phyloP scores from a whole-genome alignment of 2,797 vertebrate genomes.

The Gymnothorax reevesii region DNA sequence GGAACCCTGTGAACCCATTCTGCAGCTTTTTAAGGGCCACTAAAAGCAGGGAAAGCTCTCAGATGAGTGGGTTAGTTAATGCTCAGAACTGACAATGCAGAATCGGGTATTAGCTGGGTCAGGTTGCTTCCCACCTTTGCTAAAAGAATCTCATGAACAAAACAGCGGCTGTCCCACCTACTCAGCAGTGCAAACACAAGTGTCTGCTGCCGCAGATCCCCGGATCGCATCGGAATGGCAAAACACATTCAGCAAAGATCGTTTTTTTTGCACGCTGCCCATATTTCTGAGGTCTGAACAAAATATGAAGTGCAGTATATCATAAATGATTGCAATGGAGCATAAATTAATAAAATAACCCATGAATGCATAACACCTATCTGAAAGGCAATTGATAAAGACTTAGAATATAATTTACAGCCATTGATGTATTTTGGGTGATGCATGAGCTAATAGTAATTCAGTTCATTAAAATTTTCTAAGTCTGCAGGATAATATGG shows the following conservation, averaged over 20 bases:
- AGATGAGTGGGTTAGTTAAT: constrained; percentile 15
- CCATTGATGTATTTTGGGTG: neutral
- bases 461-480: too few relatives aligned
- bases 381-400: neutral
- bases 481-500: too few relatives aligned
- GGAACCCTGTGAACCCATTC: constrained; percentile 29
- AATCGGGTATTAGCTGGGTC: neutral
- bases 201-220: neutral
- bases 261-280: neutral
- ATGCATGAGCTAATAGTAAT: too few relatives aligned
- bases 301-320: neutral
- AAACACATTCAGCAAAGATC: neutral
- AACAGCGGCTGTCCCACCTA: neutral
- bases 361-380: neutral
- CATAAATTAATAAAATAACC: neutral
- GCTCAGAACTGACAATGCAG: constrained; percentile 15
- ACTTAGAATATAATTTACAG: neutral
- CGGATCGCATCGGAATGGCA: neutral
- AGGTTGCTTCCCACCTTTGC: neutral
- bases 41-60: neutral
- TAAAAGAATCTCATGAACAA: constrained; percentile 8
- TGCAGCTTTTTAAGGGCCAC: neutral
- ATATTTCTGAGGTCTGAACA: neutral
- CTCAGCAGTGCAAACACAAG: neutral
- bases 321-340: neutral